Base-by-base conservation (phyloP, 1,140 invertebrate species). In the Argopecten irradians region DNA sequence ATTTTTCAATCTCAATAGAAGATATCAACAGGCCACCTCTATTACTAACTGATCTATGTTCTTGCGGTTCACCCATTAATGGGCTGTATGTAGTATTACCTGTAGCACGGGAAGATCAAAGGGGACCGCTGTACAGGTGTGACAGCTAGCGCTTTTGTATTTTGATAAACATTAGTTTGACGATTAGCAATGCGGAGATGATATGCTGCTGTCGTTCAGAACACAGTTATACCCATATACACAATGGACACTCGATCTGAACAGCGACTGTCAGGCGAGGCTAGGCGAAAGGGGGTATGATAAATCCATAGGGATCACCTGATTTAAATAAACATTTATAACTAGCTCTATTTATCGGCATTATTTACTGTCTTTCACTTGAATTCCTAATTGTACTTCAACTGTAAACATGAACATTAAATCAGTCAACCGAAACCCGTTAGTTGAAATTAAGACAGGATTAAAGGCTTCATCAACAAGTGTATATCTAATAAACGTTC, bases 101-200 rank as follows among this genome's bases (percentile, higher is more conserved):
- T 90, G 87, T 85, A 83, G 43, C 71, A 39, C 19, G 28, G 86
- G 85, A 84, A 90, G 84, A 90, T 90, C 89, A 90, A 90, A 90
- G 87, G 39, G 55, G 43, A 22, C 89, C 83, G 36, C 43, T 28
- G 35, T n/a, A 88, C 55, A 71, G 55, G 55, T 71, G 55, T 71
- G 55, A 71, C 55, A 71, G 22, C 55, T n/a, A 71, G 55, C 22
- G 22, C 55, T 71, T 71, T 71, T 71, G 5, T 71, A 71, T 71
- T 71, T 71, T 71, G 55, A 71, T 71, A 71, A 71, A 71, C 55
- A 71, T 71, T 71, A 16, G 55, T 1, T 16, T 71, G 28, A 71
- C 28, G 55, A 71, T 71, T 71, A 71, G 55, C 55, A 71, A 71
- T 71, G 55, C 22, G 55, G 8, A 28, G 55, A 28, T 71, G 55